Evolutionary conservation across 2,113 vertebrate genomes (phyloP).

Genomic region (Hylia prasina): DNA sequence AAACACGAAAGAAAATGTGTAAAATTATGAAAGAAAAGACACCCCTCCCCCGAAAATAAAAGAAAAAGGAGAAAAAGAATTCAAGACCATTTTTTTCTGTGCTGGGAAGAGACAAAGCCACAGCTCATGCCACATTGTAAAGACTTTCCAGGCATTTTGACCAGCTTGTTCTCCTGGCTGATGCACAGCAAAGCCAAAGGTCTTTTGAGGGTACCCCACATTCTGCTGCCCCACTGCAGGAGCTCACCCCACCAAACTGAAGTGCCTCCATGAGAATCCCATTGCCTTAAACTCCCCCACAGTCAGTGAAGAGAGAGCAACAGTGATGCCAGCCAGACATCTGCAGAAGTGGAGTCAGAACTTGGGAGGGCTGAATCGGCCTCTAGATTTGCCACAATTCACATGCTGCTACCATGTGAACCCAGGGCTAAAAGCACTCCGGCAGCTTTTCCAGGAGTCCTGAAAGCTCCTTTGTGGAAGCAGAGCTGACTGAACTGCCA

Average conservation of each 20-base stretch:
- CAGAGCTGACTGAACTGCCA: conserved; percentile 11
- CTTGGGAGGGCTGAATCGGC: neutral
- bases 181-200: neutral
- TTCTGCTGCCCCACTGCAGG: neutral
- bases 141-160: neutral
- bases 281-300: neutral
- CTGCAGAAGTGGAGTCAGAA: neutral
- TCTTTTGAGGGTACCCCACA: neutral
- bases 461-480: conserved; percentile 41
- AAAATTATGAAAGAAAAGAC: neutral
- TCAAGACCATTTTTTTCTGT: neutral
- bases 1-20: neutral
- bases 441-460: neutral
- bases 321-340: neutral
- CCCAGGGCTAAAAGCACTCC: neutral
- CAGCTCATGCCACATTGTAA: neutral
- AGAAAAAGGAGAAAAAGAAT: neutral
- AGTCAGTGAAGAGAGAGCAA: neutral
- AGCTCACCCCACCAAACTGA: neutral
- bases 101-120: neutral
- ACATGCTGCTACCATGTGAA: conserved; percentile 42
- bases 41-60: neutral
- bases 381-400: neutral
- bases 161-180: neutral
- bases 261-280: neutral